Conservation (phyloP, 2,113 vertebrate genomes). For the Protomyctophum bolini region DNA sequence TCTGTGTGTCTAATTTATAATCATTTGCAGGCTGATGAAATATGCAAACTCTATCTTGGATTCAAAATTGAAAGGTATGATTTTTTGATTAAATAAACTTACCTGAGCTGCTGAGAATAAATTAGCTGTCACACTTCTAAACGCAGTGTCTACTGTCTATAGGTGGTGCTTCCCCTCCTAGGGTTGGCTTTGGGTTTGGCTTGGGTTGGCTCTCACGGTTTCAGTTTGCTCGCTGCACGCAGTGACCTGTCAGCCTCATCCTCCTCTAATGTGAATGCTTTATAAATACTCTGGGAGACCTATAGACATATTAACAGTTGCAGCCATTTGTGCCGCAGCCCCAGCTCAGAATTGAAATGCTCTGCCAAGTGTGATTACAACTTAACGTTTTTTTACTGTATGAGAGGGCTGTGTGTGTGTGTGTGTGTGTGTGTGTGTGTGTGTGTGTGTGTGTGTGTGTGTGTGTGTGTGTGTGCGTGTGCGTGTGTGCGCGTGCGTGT, state of each 20-base stretch:
- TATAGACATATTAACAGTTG: too few relatives aligned
- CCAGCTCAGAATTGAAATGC: too few relatives aligned
- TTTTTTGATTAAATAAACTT: not conserved
- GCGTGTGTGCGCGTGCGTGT: not conserved
- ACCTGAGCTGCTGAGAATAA: not conserved
- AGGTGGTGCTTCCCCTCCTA: too few relatives aligned
- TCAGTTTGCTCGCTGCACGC: too few relatives aligned
- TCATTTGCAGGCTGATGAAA: constrained; percentile 82
- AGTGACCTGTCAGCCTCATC: too few relatives aligned
- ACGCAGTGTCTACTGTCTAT: not conserved
- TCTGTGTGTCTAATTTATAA: not conserved
- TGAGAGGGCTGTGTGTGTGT: not conserved
- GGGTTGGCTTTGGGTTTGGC: too few relatives aligned
- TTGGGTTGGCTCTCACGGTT: too few relatives aligned
- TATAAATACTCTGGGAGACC: too few relatives aligned
- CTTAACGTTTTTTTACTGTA: too few relatives aligned
- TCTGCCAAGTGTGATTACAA: too few relatives aligned
- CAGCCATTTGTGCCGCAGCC: too few relatives aligned
- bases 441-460: not conserved
- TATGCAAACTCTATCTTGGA: constrained; percentile 87
- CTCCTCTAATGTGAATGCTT: too few relatives aligned
- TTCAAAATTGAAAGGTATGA: constrained; percentile 90
- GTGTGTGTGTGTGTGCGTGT: not conserved
- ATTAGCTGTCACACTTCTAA: not conserved
- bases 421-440: not conserved